Conservation (phyloP, 2,797 vertebrate genomes). For the Sebastes nivosus region DNA sequence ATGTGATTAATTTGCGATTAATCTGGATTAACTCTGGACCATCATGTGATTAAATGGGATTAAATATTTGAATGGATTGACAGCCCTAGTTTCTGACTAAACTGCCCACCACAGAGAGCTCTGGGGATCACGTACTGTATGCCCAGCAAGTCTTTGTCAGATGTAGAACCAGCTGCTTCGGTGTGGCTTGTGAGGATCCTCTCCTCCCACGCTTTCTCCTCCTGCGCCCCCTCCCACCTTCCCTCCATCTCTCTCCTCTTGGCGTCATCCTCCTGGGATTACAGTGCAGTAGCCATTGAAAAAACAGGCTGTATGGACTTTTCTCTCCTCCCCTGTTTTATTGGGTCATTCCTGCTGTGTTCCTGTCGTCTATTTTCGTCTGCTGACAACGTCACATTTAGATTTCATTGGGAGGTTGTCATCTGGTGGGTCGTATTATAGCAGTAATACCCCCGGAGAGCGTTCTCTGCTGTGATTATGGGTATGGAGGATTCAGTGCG, state of each 20-base stretch:
- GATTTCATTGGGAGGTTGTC: conserved; percentile 33
- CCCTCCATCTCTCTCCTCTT: conserved; percentile 14
- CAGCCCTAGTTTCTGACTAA: neutral
- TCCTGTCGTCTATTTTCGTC: conserved; percentile 21
- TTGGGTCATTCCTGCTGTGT: conserved; percentile 32
- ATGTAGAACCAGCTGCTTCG: conserved; percentile 63
- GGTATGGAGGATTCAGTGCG: conserved; percentile 10
- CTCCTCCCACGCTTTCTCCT: conserved; percentile 50
- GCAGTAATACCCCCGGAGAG: conserved; percentile 17
- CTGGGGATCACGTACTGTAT: neutral
- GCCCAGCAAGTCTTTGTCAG: conserved; percentile 26
- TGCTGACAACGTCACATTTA: conserved; percentile 25
- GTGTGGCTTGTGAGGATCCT: conserved; percentile 57
- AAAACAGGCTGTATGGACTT: conserved; percentile 5
- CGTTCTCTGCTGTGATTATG: conserved; percentile 37
- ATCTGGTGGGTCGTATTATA: conserved; percentile 1
- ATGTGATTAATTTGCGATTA: too few relatives aligned
- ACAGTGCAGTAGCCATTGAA: conserved; percentile 18
- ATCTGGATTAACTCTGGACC: too few relatives aligned
- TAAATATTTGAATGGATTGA: too few relatives aligned
- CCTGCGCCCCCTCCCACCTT: neutral
- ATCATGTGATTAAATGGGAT: too few relatives aligned
- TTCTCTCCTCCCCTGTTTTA: conserved; percentile 18
- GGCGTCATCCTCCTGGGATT: conserved; percentile 45
- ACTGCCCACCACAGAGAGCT: neutral